Percentiles rank a stretch among this genome's conserved stretches.
phyloP scores from a whole-genome alignment of 2,113 vertebrate genomes.

The Caranx melampygus region DNA sequence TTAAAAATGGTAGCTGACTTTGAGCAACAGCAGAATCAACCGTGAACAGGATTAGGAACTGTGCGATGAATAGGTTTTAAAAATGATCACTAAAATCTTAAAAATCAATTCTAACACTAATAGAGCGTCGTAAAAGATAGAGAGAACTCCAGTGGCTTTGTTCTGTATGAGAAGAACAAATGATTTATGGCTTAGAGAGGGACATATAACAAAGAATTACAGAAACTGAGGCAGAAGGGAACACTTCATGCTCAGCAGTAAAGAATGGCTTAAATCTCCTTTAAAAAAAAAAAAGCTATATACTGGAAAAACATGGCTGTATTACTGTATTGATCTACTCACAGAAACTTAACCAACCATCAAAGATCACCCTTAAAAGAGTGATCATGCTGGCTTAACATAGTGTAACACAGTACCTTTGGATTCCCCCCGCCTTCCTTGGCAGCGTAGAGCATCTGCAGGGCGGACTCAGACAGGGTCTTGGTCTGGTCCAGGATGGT shows the following conservation, averaged over 20 bases:
- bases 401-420: constrained; percentile 85
- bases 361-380: constrained; percentile 2
- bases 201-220: constrained; percentile 12
- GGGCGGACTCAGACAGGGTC: constrained; percentile 94
- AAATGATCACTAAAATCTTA: constrained; percentile 20
- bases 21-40: background rate
- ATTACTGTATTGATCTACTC: background rate
- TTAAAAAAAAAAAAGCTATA: background rate
- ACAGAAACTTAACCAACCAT: background rate
- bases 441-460: constrained; percentile 98
- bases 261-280: background rate
- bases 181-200: constrained; percentile 4
- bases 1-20: background rate
- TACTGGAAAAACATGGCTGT: background rate
- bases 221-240: background rate
- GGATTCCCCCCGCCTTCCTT: constrained; percentile 99
- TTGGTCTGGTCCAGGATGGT: constrained; percentile 97
- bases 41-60: background rate
- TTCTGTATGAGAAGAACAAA: background rate
- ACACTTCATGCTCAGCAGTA: constrained; percentile 2
- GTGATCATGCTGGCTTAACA: background rate
- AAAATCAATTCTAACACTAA: constrained; percentile 31
- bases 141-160: constrained; percentile 2
- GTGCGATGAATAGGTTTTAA: background rate
- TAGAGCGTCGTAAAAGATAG: constrained; percentile 3